Percentiles rank a stretch among this genome's conserved stretches.
Conservation (phyloP, 1,140 invertebrate species). For the Drosophila takahashii region DNA sequence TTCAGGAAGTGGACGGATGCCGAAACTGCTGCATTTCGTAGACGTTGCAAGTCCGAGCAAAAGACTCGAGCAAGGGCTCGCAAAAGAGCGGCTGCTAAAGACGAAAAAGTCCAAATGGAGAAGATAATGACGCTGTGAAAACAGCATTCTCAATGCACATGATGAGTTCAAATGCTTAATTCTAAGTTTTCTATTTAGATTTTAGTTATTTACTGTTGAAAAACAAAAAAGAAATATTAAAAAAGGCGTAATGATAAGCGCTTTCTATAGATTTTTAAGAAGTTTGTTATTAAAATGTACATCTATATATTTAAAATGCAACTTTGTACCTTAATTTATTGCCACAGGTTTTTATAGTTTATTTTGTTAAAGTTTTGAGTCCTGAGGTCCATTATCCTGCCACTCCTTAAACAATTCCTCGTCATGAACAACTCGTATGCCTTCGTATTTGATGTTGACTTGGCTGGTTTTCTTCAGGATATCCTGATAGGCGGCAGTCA, state of each 20-base stretch:
- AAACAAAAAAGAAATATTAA: not conserved
- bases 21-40: not conserved
- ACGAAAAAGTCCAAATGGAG: conserved; percentile 24
- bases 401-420: conserved; percentile 17
- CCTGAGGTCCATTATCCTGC: not conserved
- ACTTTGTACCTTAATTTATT: not conserved
- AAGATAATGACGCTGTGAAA: conserved; percentile 57
- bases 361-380: not conserved
- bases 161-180: not conserved
- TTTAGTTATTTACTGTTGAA: not conserved
- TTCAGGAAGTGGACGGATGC: not conserved
- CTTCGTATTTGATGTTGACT: conserved; percentile 49
- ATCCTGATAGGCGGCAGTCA: conserved; percentile 68
- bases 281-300: not conserved
- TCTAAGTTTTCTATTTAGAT: not conserved
- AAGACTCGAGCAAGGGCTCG: conserved; percentile 1
- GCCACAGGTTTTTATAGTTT: not conserved
- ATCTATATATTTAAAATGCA: not conserved
- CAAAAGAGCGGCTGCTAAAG: conserved; percentile 10
- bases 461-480: conserved; percentile 46
- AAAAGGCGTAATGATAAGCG: not conserved
- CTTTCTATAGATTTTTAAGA: too few relatives aligned
- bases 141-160: not conserved
- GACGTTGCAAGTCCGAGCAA: not conserved
- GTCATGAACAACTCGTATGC: conserved; percentile 27